Base-by-base conservation (phyloP, 1,140 invertebrate genomes). In the Drepana arcuata region DNA sequence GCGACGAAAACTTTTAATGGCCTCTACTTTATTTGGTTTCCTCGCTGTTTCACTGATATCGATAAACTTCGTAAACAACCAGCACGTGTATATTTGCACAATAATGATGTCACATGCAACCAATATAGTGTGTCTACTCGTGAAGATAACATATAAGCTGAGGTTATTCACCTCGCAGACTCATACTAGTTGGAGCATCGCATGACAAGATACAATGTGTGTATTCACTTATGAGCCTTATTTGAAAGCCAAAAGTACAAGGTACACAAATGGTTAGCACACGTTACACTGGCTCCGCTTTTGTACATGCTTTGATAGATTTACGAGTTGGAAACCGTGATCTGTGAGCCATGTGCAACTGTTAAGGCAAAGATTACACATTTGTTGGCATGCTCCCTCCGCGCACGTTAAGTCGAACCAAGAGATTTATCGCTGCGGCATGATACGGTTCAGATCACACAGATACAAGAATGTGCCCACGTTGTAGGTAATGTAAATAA, bases 51-150 rank as follows among this genome's bases (percentile, higher is more conserved):
- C n/a, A n/a, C n/a, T n/a, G n/a, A n/a, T n/a, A n/a, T n/a, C n/a
- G 40, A 49, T 49, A 48, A 60, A 48, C 36, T 40, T 34, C 29
- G 34, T 36, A 38, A 27, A 40, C 27, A 43, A 36, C 23, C 43
- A 49, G 51, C 52, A 58, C n/a, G n/a, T n/a, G n/a, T n/a, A 46
- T 16, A 29, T 49, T 62, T 56, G 51, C 44, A 54, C 52, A 49
- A 52, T 69, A 68, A 62, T 73, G 57, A 73, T 73, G 66, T 69
- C 69, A 66, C 61, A 60, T 39, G 48, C 64, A n/a, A n/a, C 60
- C 58, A 70, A 64, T 70, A 52, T 54, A 54, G 53, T 65, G 45
- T 52, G 56, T 63, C 63, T 60, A 65, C 58, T 55, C 42, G 48
- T 37, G 34, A 37, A 61, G 69, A 73, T 73, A 70, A 66, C 47